Evolutionary conservation across 2,797 vertebrate species (phyloP).

Genomic region (Carapus acus): DNA sequence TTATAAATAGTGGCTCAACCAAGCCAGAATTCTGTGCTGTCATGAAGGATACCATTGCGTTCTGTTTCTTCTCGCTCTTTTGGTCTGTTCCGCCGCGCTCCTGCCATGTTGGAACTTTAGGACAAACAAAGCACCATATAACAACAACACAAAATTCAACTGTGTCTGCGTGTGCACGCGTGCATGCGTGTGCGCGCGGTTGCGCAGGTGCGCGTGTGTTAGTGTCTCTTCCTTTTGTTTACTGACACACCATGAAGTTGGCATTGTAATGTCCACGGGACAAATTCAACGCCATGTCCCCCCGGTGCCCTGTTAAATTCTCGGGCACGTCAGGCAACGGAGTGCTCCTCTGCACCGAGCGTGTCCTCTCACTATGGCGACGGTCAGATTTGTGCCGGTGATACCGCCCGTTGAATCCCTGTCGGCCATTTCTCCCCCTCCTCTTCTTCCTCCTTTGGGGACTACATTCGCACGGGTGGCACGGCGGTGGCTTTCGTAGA

Average conservation of each 20-base stretch:
- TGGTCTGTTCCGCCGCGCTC: conserved; percentile 42
- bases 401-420: not conserved
- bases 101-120: conserved; percentile 34
- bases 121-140: conserved; percentile 44
- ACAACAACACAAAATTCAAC: conserved; percentile 44
- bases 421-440: too few relatives aligned
- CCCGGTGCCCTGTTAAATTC: not conserved
- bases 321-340: not conserved
- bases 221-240: conserved; percentile 10
- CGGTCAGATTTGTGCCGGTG: conserved; percentile 14
- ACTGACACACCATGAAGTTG: conserved; percentile 12
- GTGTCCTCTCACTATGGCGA: conserved; percentile 18
- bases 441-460: conserved; percentile 3
- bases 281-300: conserved; percentile 3
- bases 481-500: conserved; percentile 12
- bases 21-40: conserved; percentile 64
- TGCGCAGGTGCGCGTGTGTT: too few relatives aligned
- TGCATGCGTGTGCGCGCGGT: too few relatives aligned
- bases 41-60: conserved; percentile 54
- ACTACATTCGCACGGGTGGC: conserved; percentile 14
- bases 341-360: not conserved
- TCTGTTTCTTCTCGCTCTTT: conserved; percentile 54
- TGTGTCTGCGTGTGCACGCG: conserved; percentile 19
- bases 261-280: conserved; percentile 6
- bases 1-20: conserved; percentile 71